Percentiles rank a stretch among this genome's conserved stretches.
These are phyloP conservation scores for Chrysocyon brachyurus DNA, from an alignment of 2,797 vertebrate species.

Conservation along the genomic window DNA sequence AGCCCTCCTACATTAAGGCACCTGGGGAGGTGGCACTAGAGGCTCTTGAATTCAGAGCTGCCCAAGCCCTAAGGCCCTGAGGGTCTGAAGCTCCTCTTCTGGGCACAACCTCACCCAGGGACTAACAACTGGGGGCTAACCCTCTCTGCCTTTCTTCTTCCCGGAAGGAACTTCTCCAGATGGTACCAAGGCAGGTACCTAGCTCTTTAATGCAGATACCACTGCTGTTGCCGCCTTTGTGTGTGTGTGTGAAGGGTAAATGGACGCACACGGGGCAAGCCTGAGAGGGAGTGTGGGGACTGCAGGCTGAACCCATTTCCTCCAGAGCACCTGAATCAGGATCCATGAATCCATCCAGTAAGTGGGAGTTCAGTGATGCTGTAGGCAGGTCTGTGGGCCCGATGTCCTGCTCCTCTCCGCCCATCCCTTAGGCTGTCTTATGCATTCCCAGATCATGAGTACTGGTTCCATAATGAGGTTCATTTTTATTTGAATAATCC, in stretches of 20 bases:
- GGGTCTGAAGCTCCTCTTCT: neutral
- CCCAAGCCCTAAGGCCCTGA: neutral
- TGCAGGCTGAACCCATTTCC: neutral
- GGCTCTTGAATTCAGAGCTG: neutral
- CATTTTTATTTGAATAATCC: neutral
- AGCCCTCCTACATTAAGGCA: neutral
- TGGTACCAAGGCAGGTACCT: neutral
- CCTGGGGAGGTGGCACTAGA: neutral
- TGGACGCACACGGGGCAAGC: neutral
- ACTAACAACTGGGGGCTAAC: neutral
- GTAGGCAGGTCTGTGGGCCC: neutral
- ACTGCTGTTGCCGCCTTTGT: neutral
- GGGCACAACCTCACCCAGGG: neutral
- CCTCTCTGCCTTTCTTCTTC: neutral
- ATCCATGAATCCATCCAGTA: neutral
- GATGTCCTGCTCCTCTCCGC: too few relatives aligned
- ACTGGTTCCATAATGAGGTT: neutral
- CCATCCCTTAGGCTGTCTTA: neutral
- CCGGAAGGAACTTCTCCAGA: neutral
- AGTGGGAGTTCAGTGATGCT: neutral
- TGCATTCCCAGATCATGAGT: neutral
- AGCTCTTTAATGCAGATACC: neutral
- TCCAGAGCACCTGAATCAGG: neutral
- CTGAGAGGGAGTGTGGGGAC: neutral
- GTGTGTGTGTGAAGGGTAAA: neutral